These are phyloP conservation scores for Poecilia picta DNA, from an alignment of 2,797 vertebrate species.

Conservation along the genomic window DNA sequence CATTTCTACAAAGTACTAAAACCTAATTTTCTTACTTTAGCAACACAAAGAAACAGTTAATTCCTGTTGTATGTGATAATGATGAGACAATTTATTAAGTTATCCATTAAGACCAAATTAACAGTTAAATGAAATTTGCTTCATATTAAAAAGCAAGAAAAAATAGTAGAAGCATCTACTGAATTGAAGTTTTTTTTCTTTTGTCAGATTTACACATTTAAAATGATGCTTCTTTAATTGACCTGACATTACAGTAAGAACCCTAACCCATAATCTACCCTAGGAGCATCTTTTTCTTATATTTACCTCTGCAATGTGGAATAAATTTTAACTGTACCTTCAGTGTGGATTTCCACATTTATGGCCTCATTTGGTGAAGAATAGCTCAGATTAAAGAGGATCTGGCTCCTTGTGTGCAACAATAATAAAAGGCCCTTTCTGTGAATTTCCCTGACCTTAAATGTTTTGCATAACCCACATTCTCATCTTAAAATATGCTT, in stretches of 20 bases:
- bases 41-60: too few relatives aligned
- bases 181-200: too few relatives aligned
- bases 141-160: too few relatives aligned
- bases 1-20: too few relatives aligned
- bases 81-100: too few relatives aligned
- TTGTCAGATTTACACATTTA: neutral
- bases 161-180: too few relatives aligned
- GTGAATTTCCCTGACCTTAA: neutral
- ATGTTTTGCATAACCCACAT: neutral
- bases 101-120: neutral
- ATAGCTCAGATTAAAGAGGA: neutral
- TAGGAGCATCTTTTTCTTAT: neutral
- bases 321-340: neutral
- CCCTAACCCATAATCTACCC: fast-evolving
- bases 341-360: neutral
- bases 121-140: too few relatives aligned
- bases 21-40: too few relatives aligned
- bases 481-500: neutral
- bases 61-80: too few relatives aligned
- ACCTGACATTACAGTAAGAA: neutral
- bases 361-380: neutral
- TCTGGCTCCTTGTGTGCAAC: neutral
- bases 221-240: neutral
- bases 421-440: neutral
- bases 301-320: neutral